A percentile compares a stretch with the other conserved stretches of the same genome.
These are phyloP conservation scores for Ferrisia virgata DNA, from an alignment of 2,888 invertebrate species.

Conservation along the genomic window DNA sequence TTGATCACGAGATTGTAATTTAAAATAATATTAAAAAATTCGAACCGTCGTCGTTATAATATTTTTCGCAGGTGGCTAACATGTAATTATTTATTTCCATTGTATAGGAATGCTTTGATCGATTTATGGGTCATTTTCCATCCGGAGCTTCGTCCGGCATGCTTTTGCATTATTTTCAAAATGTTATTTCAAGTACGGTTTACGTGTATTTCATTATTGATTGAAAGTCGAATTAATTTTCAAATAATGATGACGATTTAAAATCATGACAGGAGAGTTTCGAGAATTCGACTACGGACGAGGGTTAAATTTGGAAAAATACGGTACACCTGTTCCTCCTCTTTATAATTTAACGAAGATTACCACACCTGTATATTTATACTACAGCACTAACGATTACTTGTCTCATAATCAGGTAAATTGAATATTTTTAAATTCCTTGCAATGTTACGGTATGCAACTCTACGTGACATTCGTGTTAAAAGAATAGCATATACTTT, in stretches of 20 bases:
- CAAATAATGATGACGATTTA: not conserved
- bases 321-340: conserved; percentile 54
- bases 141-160: conserved; percentile 73
- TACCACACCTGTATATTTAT: conserved; percentile 57
- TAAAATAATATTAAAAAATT: not conserved
- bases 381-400: conserved; percentile 58
- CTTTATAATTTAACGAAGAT: conserved; percentile 55
- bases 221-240: not conserved
- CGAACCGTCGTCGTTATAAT: not conserved
- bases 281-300: conserved; percentile 54
- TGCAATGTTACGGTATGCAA: not conserved
- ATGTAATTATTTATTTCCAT: not conserved
- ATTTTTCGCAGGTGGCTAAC: no score
- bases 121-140: conserved; percentile 59
- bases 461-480: not conserved
- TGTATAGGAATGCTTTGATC: conserved; percentile 32
- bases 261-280: conserved; percentile 50
- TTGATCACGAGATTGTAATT: not conserved
- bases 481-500: not conserved
- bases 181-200: conserved; percentile 49
- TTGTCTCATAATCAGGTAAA: conserved; percentile 56
- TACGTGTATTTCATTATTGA: not conserved
- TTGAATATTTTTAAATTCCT: conserved; percentile 33
- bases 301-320: conserved; percentile 51
- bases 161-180: conserved; percentile 63